Evolutionary conservation across 1,140 invertebrate genomes (phyloP).

Genomic region (Lordiphosa mommai): DNA sequence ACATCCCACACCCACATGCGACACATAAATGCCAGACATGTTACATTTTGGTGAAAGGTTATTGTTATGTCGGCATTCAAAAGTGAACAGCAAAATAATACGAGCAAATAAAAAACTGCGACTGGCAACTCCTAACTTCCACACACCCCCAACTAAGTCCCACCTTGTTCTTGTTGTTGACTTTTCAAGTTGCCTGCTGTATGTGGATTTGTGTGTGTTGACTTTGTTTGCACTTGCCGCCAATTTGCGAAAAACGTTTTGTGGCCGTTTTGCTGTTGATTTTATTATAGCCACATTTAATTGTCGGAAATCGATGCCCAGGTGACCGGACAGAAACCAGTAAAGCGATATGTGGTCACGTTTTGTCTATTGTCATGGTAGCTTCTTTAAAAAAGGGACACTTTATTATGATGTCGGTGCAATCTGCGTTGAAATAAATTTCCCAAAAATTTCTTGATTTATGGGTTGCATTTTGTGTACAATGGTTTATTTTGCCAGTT

Average conservation of each 20-base stretch:
- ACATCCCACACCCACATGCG: no score
- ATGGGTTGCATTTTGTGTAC: constrained; percentile 24
- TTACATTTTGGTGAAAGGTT: constrained; percentile 71
- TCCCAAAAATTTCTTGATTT: constrained; percentile 61
- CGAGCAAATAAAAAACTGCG: constrained; percentile 55
- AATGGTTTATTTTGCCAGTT: not conserved
- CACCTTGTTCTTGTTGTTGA: not conserved
- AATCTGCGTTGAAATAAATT: constrained; percentile 76
- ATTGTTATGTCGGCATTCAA: constrained; percentile 64
- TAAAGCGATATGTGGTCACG: constrained; percentile 48
- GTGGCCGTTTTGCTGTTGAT: constrained; percentile 77
- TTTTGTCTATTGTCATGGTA: constrained; percentile 50
- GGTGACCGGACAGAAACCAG: constrained; percentile 38
- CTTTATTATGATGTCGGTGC: constrained; percentile 45
- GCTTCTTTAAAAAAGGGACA: constrained; percentile 55
- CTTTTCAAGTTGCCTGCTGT: constrained; percentile 47
- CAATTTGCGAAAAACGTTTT: constrained; percentile 69
- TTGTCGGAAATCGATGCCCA: constrained; percentile 76
- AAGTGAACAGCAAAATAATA: constrained; percentile 51
- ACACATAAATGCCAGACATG: constrained; percentile 72
- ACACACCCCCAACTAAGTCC: not conserved
- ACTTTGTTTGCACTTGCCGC: constrained; percentile 73
- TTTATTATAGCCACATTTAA: constrained; percentile 78
- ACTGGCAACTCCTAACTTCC: constrained; percentile 4
- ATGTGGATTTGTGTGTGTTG: constrained; percentile 35